These are phyloP conservation scores for Numenius arquata DNA, from an alignment of 2,113 vertebrate genomes.

Conservation along the genomic window DNA sequence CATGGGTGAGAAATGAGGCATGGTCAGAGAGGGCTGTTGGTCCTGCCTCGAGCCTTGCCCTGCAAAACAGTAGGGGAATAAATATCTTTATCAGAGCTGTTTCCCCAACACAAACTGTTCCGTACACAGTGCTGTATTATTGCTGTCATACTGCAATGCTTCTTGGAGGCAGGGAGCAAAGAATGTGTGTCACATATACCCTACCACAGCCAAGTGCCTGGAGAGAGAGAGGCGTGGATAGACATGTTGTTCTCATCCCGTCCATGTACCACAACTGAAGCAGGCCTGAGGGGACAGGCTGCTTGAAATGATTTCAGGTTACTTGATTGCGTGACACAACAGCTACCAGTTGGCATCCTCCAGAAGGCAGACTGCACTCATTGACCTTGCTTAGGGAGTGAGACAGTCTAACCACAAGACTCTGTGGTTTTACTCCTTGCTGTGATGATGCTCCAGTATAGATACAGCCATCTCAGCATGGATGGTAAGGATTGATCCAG, in stretches of 20 bases:
- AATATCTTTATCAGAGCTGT: neutral
- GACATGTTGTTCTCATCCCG: neutral
- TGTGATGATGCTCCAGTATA: neutral
- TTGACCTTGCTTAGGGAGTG: neutral
- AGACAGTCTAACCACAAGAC: neutral
- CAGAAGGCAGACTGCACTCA: neutral
- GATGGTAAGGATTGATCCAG: neutral
- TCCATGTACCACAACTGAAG: neutral
- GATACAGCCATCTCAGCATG: neutral
- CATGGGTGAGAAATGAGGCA: neutral
- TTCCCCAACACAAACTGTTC: neutral
- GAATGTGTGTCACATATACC: rapidly evolving
- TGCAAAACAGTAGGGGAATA: neutral
- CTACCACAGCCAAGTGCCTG: neutral
- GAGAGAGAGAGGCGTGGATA: neutral
- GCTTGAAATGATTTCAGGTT: neutral
- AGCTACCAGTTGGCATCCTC: neutral
- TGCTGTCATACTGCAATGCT: neutral
- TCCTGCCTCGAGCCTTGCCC: neutral
- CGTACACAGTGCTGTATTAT: neutral
- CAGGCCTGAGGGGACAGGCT: neutral
- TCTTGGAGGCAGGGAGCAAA: neutral
- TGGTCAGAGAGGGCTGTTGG: neutral
- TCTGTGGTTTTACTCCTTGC: neutral
- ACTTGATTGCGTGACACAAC: neutral